A percentile compares a stretch with the other conserved stretches of the same genome.
Conservation (phyloP, 2,113 vertebrate species). For the Euleptes europaea region DNA sequence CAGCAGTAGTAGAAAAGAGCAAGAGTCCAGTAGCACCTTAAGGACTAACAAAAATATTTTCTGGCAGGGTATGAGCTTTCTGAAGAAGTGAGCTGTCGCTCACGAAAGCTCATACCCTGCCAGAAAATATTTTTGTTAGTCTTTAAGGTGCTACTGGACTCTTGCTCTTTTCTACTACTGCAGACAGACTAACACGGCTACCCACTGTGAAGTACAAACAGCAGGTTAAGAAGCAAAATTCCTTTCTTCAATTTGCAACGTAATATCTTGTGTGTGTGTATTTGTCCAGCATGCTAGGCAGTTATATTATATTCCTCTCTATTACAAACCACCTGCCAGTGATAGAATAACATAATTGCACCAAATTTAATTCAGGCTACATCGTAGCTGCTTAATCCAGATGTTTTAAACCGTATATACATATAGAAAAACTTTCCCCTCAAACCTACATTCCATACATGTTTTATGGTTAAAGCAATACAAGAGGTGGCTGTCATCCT, state of each 20-base stretch:
- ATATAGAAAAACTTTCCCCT: neutral
- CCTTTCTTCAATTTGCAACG: neutral
- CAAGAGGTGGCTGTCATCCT: neutral
- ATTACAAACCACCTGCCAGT: neutral
- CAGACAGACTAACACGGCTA: too few species aligned
- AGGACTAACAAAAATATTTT: too few species aligned
- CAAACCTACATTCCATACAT: neutral
- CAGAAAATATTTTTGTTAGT: too few species aligned
- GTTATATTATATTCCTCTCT: neutral
- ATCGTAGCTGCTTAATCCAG: neutral
- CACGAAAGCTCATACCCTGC: too few species aligned
- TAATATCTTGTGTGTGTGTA: neutral
- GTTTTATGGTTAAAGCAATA: slow-evolving; percentile 6
- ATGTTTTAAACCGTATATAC: neutral
- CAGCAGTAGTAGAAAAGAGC: too few species aligned
- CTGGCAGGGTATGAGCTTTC: too few species aligned
- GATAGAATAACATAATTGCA: neutral
- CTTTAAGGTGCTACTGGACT: too few species aligned
- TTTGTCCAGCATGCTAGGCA: neutral
- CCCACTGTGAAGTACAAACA: too few species aligned
- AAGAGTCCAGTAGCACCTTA: too few species aligned
- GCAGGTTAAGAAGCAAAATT: neutral
- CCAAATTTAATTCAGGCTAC: neutral
- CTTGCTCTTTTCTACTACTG: too few species aligned
- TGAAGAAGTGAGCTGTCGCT: too few species aligned